A percentile compares a stretch with the other conserved stretches of the same genome.
Conservation (phyloP, 2,797 vertebrate genomes). For the Pachyuromys duprasi region DNA sequence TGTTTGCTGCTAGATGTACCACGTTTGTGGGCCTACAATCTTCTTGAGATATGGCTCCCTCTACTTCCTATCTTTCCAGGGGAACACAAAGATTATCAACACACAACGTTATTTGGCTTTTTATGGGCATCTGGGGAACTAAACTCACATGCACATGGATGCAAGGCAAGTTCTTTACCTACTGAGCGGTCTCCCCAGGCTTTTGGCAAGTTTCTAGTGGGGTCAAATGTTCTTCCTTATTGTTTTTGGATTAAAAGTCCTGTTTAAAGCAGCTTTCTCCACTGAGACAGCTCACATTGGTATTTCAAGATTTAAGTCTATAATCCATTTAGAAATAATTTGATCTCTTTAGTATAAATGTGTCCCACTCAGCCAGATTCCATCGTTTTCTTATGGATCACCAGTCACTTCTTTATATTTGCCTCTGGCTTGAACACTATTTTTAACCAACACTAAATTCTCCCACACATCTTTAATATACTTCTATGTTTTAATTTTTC, state of each 20-base stretch:
- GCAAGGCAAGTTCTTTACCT: neutral
- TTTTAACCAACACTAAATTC: conserved; percentile 15
- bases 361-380: neutral
- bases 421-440: neutral
- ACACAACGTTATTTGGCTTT: neutral
- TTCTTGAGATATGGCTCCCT: neutral
- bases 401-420: neutral
- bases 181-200: neutral
- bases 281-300: neutral
- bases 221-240: neutral
- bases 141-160: neutral
- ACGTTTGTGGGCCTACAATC: neutral
- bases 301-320: conserved; percentile 1
- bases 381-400: neutral
- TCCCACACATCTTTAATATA: neutral
- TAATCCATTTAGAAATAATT: neutral
- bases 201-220: neutral
- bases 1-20: neutral
- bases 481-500: neutral
- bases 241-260: neutral
- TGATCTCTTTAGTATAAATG: neutral
- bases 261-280: neutral
- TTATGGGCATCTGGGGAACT: neutral
- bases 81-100: neutral
- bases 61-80: neutral